These are phyloP conservation scores for Drosophila subpulchrella DNA, from an alignment of 1,140 invertebrate genomes.

Conservation along the genomic window DNA sequence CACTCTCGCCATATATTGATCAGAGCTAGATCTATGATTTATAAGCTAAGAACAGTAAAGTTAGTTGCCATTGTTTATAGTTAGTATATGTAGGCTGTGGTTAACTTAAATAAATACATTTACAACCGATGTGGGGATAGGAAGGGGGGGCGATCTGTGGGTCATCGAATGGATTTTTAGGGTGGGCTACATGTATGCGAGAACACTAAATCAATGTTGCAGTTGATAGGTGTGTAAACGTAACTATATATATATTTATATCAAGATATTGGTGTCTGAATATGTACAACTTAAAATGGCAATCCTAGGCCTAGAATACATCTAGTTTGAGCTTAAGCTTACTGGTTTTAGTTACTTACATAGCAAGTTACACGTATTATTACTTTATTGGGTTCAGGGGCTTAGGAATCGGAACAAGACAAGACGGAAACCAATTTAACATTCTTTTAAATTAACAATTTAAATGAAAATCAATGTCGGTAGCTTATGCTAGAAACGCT, in stretches of 20 bases:
- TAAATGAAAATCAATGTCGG: conserved; percentile 1
- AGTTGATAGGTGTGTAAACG: conserved; percentile 1
- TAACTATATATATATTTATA: conserved; percentile 18
- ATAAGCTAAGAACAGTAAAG: conserved; percentile 30
- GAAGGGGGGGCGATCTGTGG: conserved; percentile 1
- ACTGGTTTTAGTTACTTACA: conserved; percentile 18
- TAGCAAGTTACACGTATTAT: conserved; percentile 25
- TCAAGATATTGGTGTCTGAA: neutral
- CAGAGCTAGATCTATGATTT: conserved; percentile 27
- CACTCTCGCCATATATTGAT: conserved; percentile 28
- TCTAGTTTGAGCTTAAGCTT: conserved; percentile 16
- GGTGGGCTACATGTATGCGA: neutral
- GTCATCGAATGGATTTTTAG: conserved; percentile 3
- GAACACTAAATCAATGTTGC: conserved; percentile 21
- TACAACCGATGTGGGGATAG: conserved; percentile 26
- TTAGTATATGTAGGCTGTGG: conserved; percentile 9
- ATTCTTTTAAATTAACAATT: conserved; percentile 3
- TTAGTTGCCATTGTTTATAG: conserved; percentile 18
- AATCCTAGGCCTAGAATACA: conserved; percentile 29
- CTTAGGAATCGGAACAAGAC: conserved; percentile 13
- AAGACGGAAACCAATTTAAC: conserved; percentile 27
- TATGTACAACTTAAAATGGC: conserved; percentile 67
- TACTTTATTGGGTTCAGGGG: conserved; percentile 8
- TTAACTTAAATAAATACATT: conserved; percentile 38
- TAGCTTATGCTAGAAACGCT: conserved; percentile 8